Evolutionary conservation across 92 coral and sea anemone genomes (phyloP), one percentile per base, ranked within the genome.

Genomic region (Galaxea fascicularis): DNA sequence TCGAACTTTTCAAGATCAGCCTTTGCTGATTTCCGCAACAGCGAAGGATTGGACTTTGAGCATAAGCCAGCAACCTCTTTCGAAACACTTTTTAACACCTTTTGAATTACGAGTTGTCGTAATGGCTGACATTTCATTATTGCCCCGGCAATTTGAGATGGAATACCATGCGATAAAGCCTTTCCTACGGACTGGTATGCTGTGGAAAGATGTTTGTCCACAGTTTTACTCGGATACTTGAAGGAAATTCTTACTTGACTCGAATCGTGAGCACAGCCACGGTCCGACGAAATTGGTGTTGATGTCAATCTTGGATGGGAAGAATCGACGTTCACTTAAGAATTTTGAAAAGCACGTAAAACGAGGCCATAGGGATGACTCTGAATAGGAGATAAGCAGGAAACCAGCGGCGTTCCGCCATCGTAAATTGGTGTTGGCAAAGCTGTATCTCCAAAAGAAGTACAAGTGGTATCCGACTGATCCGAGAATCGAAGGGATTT

Each of bases 61-160:
- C 93, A 93, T 24, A 93, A 75, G 73, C 70, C 85, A 39, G 57
- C 15, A 27, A 90, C 88, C 62, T 90, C 95, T 29, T 83, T 78
- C 4, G 87, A 51, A 3, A 90, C 30, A 13, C 66, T 59, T 8
- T 52, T 70, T 45, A 89, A 35, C 60, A 74, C 81, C 60, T 86
- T 85, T 71, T 83, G 85, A 17, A 85, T 22, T 4, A 90, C 73
- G 65, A 71, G 84, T 21, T 60, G 68, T 21, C 87, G 54, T 15
- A 93, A 56, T 13, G 88, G 62, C 53, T 71, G 67, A 31, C 89
- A 85, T 35, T 90, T 90, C 94, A 93, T 90, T 24, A 85, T 80
- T 16, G 92, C 94, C 0, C 72, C 68, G 4, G 93, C 89, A 45
- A 87, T 87, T 53, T 56, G 44, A 27, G 92, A 89, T 6, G 92